Evolutionary conservation across 1,140 invertebrate genomes (phyloP).

Genomic region (Epicauta chinensis): DNA sequence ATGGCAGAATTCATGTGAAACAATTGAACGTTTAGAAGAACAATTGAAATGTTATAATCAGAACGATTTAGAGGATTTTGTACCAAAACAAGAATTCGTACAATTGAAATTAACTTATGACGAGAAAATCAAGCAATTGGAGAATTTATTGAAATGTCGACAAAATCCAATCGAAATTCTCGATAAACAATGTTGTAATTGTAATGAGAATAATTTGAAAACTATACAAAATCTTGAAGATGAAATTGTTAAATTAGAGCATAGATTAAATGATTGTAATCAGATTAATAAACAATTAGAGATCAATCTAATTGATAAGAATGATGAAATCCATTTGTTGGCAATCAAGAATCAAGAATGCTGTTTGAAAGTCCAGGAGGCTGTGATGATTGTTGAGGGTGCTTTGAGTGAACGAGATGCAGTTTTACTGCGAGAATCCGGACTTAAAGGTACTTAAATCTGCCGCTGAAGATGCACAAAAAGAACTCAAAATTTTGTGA

Average conservation of each 20-base stretch:
- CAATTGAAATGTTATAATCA: slow-evolving; percentile 33
- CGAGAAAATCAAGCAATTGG: slow-evolving; percentile 26
- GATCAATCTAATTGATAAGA: slow-evolving; percentile 20
- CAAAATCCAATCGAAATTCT: slow-evolving; percentile 25
- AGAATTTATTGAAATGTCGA: slow-evolving; percentile 17
- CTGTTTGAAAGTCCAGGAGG: slow-evolving; percentile 35
- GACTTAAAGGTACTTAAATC: slow-evolving; percentile 32
- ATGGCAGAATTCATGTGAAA: slow-evolving; percentile 33
- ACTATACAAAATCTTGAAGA: slow-evolving; percentile 31
- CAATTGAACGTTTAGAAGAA: slow-evolving; percentile 35
- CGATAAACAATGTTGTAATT: slow-evolving; percentile 23
- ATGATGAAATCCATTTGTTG: slow-evolving; percentile 24
- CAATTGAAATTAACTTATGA: slow-evolving; percentile 34
- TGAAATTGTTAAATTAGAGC: slow-evolving; percentile 30
- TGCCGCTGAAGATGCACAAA: too few relatives aligned
- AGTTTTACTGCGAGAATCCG: slow-evolving; percentile 31
- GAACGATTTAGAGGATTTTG: slow-evolving; percentile 24
- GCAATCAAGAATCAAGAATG: slow-evolving; percentile 29
- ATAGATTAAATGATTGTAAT: slow-evolving; percentile 22
- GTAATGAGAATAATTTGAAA: slow-evolving; percentile 24
- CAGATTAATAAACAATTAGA: slow-evolving; percentile 22
- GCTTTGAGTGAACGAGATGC: slow-evolving; percentile 39
- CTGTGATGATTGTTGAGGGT: slow-evolving; percentile 35
- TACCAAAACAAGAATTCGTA: slow-evolving; percentile 27
- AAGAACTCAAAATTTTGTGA: not conserved